phyloP scores from a whole-genome alignment of 2,888 invertebrate genomes.

The Scaptomyza flava region DNA sequence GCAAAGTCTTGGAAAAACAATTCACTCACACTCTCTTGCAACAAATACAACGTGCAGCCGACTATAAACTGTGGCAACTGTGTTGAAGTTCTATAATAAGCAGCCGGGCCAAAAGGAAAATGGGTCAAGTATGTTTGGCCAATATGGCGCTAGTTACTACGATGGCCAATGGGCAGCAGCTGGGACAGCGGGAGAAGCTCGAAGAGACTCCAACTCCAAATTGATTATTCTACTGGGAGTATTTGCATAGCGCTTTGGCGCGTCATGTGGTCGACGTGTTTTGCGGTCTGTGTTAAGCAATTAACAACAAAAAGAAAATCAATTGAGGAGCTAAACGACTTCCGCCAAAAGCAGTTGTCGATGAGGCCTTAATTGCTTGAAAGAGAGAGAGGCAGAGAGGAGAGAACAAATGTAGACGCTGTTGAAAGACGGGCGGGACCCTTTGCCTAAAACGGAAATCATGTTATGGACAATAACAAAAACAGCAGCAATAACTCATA shows the following conservation, averaged over 20 bases:
- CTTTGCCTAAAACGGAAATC: conserved; percentile 74
- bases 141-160: conserved; percentile 53
- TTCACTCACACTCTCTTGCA: conserved; percentile 16
- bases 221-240: conserved; percentile 59
- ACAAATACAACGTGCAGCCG: conserved; percentile 22
- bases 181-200: not conserved
- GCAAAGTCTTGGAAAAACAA: conserved; percentile 48
- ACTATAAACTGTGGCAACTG: conserved; percentile 35
- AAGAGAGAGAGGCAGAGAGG: conserved; percentile 1
- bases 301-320: conserved; percentile 67
- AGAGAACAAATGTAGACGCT: conserved; percentile 10
- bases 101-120: conserved; percentile 36
- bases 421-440: conserved; percentile 35
- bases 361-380: conserved; percentile 52
- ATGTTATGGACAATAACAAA: conserved; percentile 52
- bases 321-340: conserved; percentile 71
- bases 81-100: conserved; percentile 59
- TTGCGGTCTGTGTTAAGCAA: conserved; percentile 66
- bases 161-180: conserved; percentile 8
- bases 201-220: conserved; percentile 21
- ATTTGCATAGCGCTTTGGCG: conserved; percentile 75
- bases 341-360: conserved; percentile 60
- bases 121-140: conserved; percentile 68
- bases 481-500: conserved; percentile 63
- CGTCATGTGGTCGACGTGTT: conserved; percentile 62